Percentiles rank a stretch among this genome's conserved stretches.
Conservation (phyloP, 2,113 vertebrate species). For the Jaculus jaculus region DNA sequence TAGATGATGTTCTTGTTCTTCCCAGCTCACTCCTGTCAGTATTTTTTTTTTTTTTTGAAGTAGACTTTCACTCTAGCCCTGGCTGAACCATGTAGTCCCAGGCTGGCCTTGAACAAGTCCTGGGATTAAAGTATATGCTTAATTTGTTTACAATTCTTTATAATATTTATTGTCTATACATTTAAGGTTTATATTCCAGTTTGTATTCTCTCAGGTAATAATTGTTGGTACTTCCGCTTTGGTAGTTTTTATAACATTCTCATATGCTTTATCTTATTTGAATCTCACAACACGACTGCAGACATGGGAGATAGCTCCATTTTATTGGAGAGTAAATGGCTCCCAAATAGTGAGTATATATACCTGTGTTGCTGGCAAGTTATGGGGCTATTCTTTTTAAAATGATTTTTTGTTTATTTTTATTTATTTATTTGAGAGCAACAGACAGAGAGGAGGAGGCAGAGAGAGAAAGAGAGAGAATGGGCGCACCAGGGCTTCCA, state of each 20-base stretch:
- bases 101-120: no score
- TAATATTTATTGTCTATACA: background rate
- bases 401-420: no score
- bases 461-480: no score
- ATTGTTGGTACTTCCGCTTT: background rate
- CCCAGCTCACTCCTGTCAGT: background rate
- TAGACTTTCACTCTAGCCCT: no score
- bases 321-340: background rate
- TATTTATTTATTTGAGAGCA: no score
- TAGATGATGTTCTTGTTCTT: background rate
- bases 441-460: no score
- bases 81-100: no score
- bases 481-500: no score
- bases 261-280: background rate
- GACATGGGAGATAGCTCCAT: background rate
- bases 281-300: background rate
- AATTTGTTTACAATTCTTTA: background rate
- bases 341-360: background rate
- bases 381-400: background rate
- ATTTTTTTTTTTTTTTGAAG: no score
- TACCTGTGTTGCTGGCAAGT: background rate
- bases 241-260: slow-evolving; percentile 1
- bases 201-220: background rate
- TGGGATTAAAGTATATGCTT: no score
- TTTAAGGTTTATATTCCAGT: background rate